Conservation (phyloP, 2,888 invertebrate species). For the Rhimphoctona megacephalus region DNA sequence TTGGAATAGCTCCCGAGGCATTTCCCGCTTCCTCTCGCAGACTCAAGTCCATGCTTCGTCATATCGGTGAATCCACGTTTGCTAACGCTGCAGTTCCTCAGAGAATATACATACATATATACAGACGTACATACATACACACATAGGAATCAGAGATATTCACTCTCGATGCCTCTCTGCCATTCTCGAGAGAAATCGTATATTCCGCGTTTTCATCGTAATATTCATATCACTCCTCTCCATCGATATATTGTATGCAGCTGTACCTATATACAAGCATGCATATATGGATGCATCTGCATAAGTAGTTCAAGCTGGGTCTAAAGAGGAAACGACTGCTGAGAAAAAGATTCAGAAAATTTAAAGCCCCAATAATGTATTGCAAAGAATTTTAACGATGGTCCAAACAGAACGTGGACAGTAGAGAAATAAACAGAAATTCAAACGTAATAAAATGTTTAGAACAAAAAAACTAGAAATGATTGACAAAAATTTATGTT, state of each 20-base stretch:
- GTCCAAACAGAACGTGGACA: not conserved
- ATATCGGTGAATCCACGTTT: constrained; percentile 54
- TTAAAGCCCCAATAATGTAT: not conserved
- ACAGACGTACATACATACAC: not conserved
- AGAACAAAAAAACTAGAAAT: too few relatives aligned
- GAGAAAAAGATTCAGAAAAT: not conserved
- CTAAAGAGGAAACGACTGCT: not conserved
- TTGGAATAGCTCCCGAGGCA: constrained; percentile 57
- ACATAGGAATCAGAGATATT: constrained; percentile 48
- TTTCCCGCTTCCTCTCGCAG: constrained; percentile 31
- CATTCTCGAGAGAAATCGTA: constrained; percentile 45
- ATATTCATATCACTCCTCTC: constrained; percentile 44
- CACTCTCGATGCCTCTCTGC: constrained; percentile 50
- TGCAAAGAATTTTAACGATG: not conserved
- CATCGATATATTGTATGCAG: constrained; percentile 10
- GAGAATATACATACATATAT: constrained; percentile 28
- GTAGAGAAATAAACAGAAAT: too few relatives aligned
- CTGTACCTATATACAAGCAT: not conserved
- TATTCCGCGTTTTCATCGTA: constrained; percentile 46
- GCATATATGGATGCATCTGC: not conserved
- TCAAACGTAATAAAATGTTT: too few relatives aligned
- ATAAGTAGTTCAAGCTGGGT: constrained; percentile 19
- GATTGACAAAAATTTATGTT: too few relatives aligned
- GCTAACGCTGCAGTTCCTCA: constrained; percentile 57
- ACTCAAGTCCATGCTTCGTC: constrained; percentile 39